A percentile compares a stretch with the other conserved stretches of the same genome.
Conservation (phyloP, 2,797 vertebrate species). For the Natrix natrix region DNA sequence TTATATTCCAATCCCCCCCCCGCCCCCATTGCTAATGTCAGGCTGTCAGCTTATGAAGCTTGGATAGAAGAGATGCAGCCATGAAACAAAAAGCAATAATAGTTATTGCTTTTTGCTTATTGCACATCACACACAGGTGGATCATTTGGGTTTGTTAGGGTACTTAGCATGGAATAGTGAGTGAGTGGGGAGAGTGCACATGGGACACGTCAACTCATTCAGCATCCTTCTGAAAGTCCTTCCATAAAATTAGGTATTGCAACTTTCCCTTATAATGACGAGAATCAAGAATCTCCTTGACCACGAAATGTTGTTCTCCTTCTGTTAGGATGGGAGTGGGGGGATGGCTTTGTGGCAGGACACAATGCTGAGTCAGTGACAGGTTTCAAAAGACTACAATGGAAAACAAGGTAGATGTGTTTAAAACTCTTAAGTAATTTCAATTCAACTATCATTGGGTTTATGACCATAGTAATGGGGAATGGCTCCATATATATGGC, state of each 20-base stretch:
- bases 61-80: background rate
- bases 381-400: background rate
- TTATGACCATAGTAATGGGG: background rate
- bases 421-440: background rate
- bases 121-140: background rate
- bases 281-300: background rate
- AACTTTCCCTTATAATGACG: background rate
- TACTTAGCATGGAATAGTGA: background rate
- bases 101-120: background rate
- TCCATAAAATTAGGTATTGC: background rate
- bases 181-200: background rate
- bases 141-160: too few relatives aligned
- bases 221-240: background rate
- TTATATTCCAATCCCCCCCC: too few relatives aligned
- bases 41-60: background rate
- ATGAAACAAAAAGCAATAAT: background rate
- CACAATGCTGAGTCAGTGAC: background rate
- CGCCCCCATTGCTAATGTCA: background rate
- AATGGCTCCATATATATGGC: background rate
- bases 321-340: background rate
- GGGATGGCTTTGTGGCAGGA: background rate
- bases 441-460: background rate
- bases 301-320: background rate
- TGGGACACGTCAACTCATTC: background rate
- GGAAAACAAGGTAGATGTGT: background rate